Evolutionary conservation across 2,888 invertebrate species (phyloP).

Genomic region (Chalcis sispes): DNA sequence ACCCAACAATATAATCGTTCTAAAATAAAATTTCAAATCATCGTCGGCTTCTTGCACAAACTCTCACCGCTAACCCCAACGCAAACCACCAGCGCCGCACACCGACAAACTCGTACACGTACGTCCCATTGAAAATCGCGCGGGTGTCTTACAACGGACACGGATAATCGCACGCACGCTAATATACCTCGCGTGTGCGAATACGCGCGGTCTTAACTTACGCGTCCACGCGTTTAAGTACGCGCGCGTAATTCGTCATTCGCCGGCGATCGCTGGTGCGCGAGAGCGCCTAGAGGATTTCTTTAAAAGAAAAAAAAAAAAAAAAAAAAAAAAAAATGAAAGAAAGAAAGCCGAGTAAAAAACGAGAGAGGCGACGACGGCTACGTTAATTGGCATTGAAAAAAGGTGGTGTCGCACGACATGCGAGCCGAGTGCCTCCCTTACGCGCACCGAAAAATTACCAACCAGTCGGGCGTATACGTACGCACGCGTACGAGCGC

Average conservation of each 20-base stretch:
- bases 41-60: too few relatives aligned
- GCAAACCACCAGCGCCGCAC: too few relatives aligned
- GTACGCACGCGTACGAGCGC: background rate
- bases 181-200: conserved; percentile 5
- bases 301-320: too few relatives aligned
- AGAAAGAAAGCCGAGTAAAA: conserved; percentile 21
- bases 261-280: conserved; percentile 48
- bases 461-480: conserved; percentile 4
- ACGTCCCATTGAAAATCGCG: background rate
- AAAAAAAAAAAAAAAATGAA: too few relatives aligned
- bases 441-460: background rate
- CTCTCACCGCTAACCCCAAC: too few relatives aligned
- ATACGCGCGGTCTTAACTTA: background rate
- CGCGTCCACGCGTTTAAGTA: conserved; percentile 20
- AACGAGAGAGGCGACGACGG: conserved; percentile 45
- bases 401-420: conserved; percentile 71
- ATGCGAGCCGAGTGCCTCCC: conserved; percentile 54
- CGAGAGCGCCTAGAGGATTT: too few relatives aligned
- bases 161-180: conserved; percentile 10
- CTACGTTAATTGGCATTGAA: conserved; percentile 72
- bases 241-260: conserved; percentile 37
- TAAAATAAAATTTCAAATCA: too few relatives aligned
- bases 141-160: background rate
- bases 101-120: too few relatives aligned
- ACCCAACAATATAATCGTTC: too few relatives aligned